Evolutionary conservation across 2,888 invertebrate genomes (phyloP).

Genomic region (Leistus spinibarbis): DNA sequence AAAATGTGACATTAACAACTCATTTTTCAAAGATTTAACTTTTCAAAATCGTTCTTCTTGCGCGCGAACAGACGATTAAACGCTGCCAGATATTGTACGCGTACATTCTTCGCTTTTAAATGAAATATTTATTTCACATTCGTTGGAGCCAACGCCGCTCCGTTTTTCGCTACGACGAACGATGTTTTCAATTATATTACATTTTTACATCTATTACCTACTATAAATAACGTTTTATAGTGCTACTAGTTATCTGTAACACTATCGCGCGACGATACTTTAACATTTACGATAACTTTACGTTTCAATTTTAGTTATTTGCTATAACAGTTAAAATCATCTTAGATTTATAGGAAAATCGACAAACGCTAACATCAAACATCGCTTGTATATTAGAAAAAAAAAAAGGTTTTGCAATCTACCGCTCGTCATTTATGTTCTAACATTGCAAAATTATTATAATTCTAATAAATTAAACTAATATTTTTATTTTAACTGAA

Average conservation of each 20-base stretch:
- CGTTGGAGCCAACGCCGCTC: too few relatives aligned
- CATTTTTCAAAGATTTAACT: conserved; percentile 40
- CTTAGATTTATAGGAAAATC: not conserved
- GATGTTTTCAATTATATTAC: too few relatives aligned
- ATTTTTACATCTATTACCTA: not conserved
- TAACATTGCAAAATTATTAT: too few relatives aligned
- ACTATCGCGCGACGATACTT: not conserved
- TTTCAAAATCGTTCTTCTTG: conserved; percentile 32
- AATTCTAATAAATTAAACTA: too few relatives aligned
- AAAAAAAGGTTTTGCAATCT: too few relatives aligned
- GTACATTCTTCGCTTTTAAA: conserved; percentile 35
- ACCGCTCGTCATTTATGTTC: too few relatives aligned
- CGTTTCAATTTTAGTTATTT: not conserved
- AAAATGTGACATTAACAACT: conserved; percentile 38
- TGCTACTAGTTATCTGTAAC: not conserved
- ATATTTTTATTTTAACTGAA: too few relatives aligned
- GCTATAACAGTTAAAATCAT: not conserved
- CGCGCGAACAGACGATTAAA: conserved; percentile 31
- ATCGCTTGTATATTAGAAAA: too few relatives aligned
- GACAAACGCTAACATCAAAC: too few relatives aligned
- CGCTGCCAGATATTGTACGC: conserved; percentile 23
- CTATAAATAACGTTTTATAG: not conserved
- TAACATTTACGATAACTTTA: not conserved
- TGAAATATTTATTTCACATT: conserved; percentile 23
- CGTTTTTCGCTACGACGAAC: not conserved